Conservation (phyloP, 1,140 invertebrate species). For the Drosophila nigromelanica region DNA sequence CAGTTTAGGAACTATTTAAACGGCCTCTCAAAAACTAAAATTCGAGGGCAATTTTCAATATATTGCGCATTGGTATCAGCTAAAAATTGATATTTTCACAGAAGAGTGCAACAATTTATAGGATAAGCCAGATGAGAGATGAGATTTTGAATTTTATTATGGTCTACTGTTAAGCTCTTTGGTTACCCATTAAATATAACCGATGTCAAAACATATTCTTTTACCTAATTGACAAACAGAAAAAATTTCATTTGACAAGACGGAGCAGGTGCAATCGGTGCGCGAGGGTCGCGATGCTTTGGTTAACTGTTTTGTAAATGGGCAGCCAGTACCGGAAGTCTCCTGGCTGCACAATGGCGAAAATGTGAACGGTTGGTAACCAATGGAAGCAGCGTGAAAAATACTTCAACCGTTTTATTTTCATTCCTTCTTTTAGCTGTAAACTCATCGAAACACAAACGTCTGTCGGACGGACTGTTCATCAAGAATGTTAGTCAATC, state of each 20-base stretch:
- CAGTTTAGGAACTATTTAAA: too few species aligned
- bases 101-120: too few species aligned
- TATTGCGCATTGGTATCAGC: too few species aligned
- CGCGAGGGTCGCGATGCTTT: slow-evolving; percentile 84
- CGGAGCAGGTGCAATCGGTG: slow-evolving; percentile 84
- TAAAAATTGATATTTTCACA: too few species aligned
- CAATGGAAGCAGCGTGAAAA: slow-evolving; percentile 6
- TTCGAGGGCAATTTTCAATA: too few species aligned
- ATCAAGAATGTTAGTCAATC: slow-evolving; percentile 85
- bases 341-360: slow-evolving; percentile 84
- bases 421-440: slow-evolving; percentile 44
- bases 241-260: slow-evolving; percentile 85
- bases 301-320: slow-evolving; percentile 84
- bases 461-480: slow-evolving; percentile 84
- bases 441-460: slow-evolving; percentile 81
- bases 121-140: too few species aligned
- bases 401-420: slow-evolving; percentile 39
- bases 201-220: not conserved
- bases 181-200: not conserved
- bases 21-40: too few species aligned
- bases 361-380: slow-evolving; percentile 79
- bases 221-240: slow-evolving; percentile 65
- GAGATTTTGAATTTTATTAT: too few species aligned
- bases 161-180: too few species aligned
- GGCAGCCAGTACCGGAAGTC: slow-evolving; percentile 84